A percentile compares a stretch with the other conserved stretches of the same genome.
Conservation (phyloP, 2,888 invertebrate genomes). For the Chelonus formosanus region DNA sequence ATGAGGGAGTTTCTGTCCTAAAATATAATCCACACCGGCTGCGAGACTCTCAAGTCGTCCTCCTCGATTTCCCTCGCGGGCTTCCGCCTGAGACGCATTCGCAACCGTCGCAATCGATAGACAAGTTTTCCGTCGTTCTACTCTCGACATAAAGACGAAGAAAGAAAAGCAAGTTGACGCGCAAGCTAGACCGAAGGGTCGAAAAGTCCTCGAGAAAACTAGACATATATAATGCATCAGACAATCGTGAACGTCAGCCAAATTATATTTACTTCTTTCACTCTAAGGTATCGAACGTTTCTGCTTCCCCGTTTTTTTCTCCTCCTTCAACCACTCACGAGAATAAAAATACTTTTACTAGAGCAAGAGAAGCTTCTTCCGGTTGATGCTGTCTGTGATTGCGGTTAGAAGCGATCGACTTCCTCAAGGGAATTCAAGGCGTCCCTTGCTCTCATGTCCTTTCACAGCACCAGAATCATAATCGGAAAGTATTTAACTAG, state of each 20-base stretch:
- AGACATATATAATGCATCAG: slow-evolving; percentile 54
- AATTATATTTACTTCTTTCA: slow-evolving; percentile 50
- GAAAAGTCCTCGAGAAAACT: slow-evolving; percentile 36
- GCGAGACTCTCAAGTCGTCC: slow-evolving; percentile 12
- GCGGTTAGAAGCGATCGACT: background rate
- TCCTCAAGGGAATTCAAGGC: slow-evolving; percentile 1
- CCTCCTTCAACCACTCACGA: slow-evolving; percentile 3
- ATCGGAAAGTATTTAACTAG: no score
- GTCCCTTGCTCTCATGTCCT: background rate
- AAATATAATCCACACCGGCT: slow-evolving; percentile 15
- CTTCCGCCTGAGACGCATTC: slow-evolving; percentile 17
- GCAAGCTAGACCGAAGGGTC: slow-evolving; percentile 5
- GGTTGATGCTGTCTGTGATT: slow-evolving; percentile 11
- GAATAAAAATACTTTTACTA: background rate
- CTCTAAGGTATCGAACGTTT: background rate
- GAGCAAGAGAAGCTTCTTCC: background rate
- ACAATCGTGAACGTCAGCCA: slow-evolving; percentile 50
- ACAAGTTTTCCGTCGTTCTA: slow-evolving; percentile 19
- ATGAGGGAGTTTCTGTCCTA: slow-evolving; percentile 4
- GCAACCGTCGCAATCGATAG: slow-evolving; percentile 24
- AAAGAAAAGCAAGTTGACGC: slow-evolving; percentile 15
- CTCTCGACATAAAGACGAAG: background rate
- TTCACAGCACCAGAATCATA: background rate
- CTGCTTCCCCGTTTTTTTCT: background rate
- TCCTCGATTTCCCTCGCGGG: slow-evolving; percentile 24